A percentile compares a stretch with the other conserved stretches of the same genome.
Evolutionary conservation across 2,797 vertebrate genomes (phyloP).

Genomic region (Craterocephalus amniculus): DNA sequence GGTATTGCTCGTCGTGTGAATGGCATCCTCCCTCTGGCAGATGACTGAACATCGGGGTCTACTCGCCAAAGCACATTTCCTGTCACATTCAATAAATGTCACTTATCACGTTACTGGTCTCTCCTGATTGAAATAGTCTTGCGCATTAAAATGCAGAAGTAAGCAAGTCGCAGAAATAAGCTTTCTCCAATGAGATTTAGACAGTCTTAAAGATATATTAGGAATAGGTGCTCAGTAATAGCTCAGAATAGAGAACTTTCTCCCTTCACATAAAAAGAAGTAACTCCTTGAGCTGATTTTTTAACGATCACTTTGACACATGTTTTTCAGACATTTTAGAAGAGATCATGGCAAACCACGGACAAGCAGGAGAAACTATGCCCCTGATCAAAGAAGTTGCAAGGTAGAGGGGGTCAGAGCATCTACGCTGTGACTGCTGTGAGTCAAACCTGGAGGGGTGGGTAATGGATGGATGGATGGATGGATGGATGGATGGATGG

Average conservation of each 20-base stretch:
- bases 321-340: not conserved
- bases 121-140: no score
- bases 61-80: no score
- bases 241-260: not conserved
- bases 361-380: not conserved
- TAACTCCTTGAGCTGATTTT: no score
- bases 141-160: not conserved
- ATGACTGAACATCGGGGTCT: no score
- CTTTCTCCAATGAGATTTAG: not conserved
- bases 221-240: not conserved
- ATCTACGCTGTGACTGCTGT: conserved; percentile 1
- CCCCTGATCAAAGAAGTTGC: not conserved
- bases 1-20: no score
- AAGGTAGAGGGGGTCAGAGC: not conserved
- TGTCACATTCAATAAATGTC: no score
- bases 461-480: not conserved
- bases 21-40: no score
- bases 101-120: no score
- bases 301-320: not conserved
- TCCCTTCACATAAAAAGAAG: not conserved
- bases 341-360: not conserved
- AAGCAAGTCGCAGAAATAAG: not conserved
- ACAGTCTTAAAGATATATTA: not conserved
- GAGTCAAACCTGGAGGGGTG: not conserved
- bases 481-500: no score